Evolutionary conservation across 2,888 invertebrate genomes (phyloP).

Genomic region (Agriotes lineatus): DNA sequence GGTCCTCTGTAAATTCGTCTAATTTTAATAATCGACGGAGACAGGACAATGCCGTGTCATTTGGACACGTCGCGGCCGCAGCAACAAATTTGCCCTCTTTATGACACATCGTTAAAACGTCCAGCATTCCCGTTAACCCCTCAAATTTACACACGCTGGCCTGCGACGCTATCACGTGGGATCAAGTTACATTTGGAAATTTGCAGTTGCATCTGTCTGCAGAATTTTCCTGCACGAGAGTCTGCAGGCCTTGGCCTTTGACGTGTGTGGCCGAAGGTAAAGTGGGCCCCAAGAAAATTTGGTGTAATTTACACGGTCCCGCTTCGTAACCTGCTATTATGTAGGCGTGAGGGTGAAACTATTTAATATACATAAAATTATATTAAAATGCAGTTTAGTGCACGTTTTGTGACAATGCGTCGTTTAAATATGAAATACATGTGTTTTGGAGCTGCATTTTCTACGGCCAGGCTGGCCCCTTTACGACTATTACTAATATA

Average conservation of each 20-base stretch:
- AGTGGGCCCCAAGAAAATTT: constrained; percentile 13
- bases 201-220: no score
- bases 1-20: constrained; percentile 5
- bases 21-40: constrained; percentile 12
- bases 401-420: constrained; percentile 34
- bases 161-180: background rate
- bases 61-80: background rate
- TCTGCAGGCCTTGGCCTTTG: background rate
- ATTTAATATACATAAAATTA: constrained; percentile 46
- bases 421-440: constrained; percentile 23
- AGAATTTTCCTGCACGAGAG: no score
- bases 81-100: constrained; percentile 8
- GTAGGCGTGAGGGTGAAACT: constrained; percentile 48
- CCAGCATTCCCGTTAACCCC: constrained; percentile 1
- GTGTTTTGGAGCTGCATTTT: background rate
- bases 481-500: constrained; percentile 17
- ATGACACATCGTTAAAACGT: constrained; percentile 14
- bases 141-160: background rate
- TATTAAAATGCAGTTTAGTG: constrained; percentile 30
- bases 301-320: constrained; percentile 43
- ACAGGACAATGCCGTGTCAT: constrained; percentile 4
- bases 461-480: background rate
- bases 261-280: constrained; percentile 33
- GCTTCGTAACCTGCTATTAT: constrained; percentile 44
- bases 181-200: no score